Base-by-base conservation (phyloP, 2,888 invertebrate species). In the Lasioglossum figueresi region DNA sequence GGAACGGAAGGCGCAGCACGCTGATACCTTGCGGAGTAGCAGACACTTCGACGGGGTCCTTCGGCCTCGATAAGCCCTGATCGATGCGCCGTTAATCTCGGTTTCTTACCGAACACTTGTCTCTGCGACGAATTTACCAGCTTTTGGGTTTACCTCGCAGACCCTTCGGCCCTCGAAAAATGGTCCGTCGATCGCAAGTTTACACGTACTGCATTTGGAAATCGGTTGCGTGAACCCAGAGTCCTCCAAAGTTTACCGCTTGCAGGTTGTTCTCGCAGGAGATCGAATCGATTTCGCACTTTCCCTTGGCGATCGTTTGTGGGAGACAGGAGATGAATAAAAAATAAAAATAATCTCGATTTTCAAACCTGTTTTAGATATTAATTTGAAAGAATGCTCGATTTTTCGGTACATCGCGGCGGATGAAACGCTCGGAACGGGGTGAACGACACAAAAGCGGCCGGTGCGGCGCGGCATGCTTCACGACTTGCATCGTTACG, bases 401-500 rank as follows among this genome's bases (percentile, higher is more conserved):
- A 31, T 31, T 31, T 34, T 63, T 31, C 6, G 16, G 19, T 31
- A 19, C 16, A 19, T 63, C 63, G 63, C 63, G 31, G 34, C 16
- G 63, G 31, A 31, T 34, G 63, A 34, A 31, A 16, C 72, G 43
- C 12, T n/a, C 43, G 66, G 43, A 75, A 56, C 78, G 71, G 66
- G 80, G 81, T 79, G 79, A 86, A 86, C 73, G 76, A 34, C 76
- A 76, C 79, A 40, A 85, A 76, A 72, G 43, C 37, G 45, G 40
- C 76, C 75, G 74, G n/a, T n/a, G n/a, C n/a, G n/a, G n/a, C n/a
- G n/a, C n/a, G n/a, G 81, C 56, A 76, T 79, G 81, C 63, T 79
- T 63, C 16, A 73, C 78, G 85, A 83, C 75, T 82, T 48, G 81
- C 79, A 84, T 88, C 83, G 82, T 89, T 85, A 89, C 79, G 5